Conservation (phyloP, 2,113 vertebrate genomes). For the Delphinapterus leucas region DNA sequence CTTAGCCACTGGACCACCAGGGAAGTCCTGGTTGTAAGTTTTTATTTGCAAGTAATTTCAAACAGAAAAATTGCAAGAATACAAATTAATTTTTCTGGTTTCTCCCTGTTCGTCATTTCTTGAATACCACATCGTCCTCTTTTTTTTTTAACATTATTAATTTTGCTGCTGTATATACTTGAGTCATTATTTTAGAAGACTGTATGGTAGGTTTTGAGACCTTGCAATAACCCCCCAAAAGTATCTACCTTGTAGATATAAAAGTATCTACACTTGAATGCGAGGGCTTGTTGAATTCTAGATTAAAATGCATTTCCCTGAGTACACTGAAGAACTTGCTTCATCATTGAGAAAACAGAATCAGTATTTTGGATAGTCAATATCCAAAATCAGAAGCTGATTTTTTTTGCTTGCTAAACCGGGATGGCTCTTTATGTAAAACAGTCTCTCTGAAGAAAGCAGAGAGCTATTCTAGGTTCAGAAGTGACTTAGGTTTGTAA, state of each 20-base stretch:
- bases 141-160: neutral
- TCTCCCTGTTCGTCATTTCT: neutral
- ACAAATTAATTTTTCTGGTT: neutral
- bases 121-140: neutral
- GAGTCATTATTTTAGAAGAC: neutral
- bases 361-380: neutral
- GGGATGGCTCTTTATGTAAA: neutral
- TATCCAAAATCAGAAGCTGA: neutral
- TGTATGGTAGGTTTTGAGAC: neutral
- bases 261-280: neutral
- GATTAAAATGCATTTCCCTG: neutral
- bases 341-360: neutral
- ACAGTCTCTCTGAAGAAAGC: neutral
- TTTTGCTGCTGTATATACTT: neutral
- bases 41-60: conserved; percentile 18
- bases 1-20: too few species aligned
- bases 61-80: neutral
- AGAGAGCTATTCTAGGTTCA: neutral
- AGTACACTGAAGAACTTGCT: neutral
- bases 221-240: neutral
- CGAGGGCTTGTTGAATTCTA: neutral
- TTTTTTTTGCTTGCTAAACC: neutral
- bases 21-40: neutral
- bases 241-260: neutral
- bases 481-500: neutral